phyloP scores from a whole-genome alignment of 2,797 vertebrate species.

The Parauchenoglanis punctatus region DNA sequence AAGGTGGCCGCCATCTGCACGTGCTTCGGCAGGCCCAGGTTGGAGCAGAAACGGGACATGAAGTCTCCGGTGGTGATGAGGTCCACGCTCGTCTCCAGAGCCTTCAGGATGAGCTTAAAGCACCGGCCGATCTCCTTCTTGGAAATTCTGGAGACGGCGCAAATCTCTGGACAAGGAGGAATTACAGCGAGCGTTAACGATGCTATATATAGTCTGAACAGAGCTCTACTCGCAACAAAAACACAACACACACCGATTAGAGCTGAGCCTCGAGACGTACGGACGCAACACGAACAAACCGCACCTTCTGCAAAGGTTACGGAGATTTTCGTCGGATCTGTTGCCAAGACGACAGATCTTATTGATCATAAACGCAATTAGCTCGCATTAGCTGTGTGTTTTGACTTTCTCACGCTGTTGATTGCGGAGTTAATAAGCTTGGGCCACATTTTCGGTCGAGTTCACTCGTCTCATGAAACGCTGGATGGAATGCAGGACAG shows the following conservation, averaged over 20 bases:
- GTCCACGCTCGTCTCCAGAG: constrained; percentile 97
- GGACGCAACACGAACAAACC: too few species aligned
- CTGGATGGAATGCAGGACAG: too few species aligned
- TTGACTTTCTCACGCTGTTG: too few species aligned
- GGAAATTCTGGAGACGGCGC: constrained; percentile 96
- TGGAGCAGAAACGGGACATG: constrained; percentile 96
- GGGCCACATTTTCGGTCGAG: not conserved
- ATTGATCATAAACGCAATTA: too few species aligned
- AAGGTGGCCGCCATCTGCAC: constrained; percentile 98
- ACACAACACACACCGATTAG: not conserved
- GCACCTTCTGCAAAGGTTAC: too few species aligned
- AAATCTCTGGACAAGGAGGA: constrained; percentile 83
- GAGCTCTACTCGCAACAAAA: too few species aligned
- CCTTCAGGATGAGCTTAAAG: constrained; percentile 93
- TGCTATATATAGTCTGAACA: not conserved
- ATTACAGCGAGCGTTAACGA: not conserved
- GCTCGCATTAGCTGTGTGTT: too few species aligned
- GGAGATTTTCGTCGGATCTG: not conserved
- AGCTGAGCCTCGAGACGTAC: too few species aligned
- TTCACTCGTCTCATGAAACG: too few species aligned
- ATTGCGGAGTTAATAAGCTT: too few species aligned
- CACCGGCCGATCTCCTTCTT: constrained; percentile 98
- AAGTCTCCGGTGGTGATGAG: constrained; percentile 98
- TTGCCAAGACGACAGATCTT: not conserved
- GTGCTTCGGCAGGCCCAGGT: constrained; percentile 94